Percentiles rank a stretch among this genome's conserved stretches.
Conservation (phyloP, 1,140 invertebrate species). For the Bombyx mori region DNA sequence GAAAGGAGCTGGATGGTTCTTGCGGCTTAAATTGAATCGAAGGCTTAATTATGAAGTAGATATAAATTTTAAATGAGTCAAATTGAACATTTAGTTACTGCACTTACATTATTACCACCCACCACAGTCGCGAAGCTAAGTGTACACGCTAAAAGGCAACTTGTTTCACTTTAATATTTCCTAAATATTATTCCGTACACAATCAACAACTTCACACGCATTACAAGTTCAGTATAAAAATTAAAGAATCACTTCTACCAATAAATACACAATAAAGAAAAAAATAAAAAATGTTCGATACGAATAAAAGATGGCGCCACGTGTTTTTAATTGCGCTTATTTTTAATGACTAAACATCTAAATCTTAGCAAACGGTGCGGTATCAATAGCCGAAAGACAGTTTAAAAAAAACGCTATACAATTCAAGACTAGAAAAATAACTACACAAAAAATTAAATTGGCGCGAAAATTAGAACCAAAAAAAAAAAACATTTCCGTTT, state of each 20-base stretch:
- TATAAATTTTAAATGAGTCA: no score
- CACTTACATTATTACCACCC: neutral
- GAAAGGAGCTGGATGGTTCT: no score
- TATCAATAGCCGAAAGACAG: conserved; percentile 12
- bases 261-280: no score
- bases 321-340: no score
- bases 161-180: conserved; percentile 19
- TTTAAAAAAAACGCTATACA: conserved; percentile 14
- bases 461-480: neutral
- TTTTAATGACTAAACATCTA: no score
- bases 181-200: neutral
- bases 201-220: neutral
- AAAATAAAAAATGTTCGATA: no score
- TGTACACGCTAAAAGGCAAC: conserved; percentile 38
- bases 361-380: conserved; percentile 6
- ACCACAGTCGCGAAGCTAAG: conserved; percentile 17
- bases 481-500: no score
- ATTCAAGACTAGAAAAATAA: conserved; percentile 23
- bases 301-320: no score
- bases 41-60: neutral
- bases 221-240: no score
- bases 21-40: neutral
- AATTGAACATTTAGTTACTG: no score
- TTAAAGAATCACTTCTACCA: no score
- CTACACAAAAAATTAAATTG: conserved; percentile 9